Base-by-base conservation (phyloP, 2,797 vertebrate genomes). In the Acanthurus leucopareius region DNA sequence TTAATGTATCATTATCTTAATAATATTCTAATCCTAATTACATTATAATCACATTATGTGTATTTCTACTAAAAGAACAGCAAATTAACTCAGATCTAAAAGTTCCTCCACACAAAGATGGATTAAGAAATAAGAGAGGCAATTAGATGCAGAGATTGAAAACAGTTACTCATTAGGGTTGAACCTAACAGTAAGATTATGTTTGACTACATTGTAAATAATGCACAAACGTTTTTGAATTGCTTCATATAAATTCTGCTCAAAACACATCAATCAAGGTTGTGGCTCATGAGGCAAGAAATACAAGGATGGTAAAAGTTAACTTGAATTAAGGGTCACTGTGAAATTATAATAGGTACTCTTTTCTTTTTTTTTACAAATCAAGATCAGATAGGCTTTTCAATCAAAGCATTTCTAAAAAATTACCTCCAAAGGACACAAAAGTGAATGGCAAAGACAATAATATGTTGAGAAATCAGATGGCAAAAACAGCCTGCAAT, bases 251-350 rank as follows among this genome's bases (percentile, higher is more conserved):
- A 60, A 69, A 73, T 59, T 38, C 7, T 51, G 16, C 19, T 51
- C 14, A 79, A 75, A 79, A 79, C n/a, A 58, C 54, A 73, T 77
- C 47, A 77, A 86, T 77, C 49, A 52, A 71, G 57, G 51, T 42
- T 13, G 62, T 17, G 17, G 44, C 45, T 77, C 65, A 76, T 63
- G 52, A 86, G 52, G 53, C 49, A 73, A 51, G 17, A 82, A 72
- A 77, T 28, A 56, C 7, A 69, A 58, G 35, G 32, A 51, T 47
- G 28, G 47, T 0, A 0, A 75, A 76, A 86, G 63, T 54, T 42
- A 69, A 86, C 73, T 67, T 86, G 15, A 74, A 69, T 32, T 47
- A 10, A 73, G 32, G 44, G 49, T 77, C 59, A 53, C 22, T 57
- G 13, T 13, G 10, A 73, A 51, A 79, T 52, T 65, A 78, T 9